phyloP scores from a whole-genome alignment of 1,140 invertebrate genomes.

The Steinernema khuongi region DNA sequence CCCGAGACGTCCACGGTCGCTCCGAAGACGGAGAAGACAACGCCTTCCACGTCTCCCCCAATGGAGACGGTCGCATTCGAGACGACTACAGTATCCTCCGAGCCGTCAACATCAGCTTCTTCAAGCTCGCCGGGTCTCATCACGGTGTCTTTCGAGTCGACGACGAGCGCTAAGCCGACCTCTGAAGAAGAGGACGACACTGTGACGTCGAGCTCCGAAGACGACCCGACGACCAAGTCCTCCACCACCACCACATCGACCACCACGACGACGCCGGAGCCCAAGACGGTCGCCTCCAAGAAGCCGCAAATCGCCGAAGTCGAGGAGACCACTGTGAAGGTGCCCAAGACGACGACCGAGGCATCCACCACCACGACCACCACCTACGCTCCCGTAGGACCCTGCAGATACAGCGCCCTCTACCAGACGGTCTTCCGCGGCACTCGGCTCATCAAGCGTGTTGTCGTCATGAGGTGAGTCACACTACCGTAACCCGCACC shows the following conservation, averaged over 20 bases:
- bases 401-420: conserved; percentile 45
- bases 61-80: neutral
- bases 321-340: neutral
- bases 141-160: neutral
- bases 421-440: conserved; percentile 56
- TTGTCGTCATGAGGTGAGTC: conserved; percentile 46
- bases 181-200: conserved; percentile 19
- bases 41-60: neutral
- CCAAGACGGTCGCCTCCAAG: neutral
- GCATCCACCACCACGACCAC: conserved; percentile 27
- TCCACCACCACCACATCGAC: conserved; percentile 19
- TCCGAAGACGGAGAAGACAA: neutral
- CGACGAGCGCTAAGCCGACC: neutral
- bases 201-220: conserved; percentile 14
- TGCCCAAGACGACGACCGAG: conserved; percentile 6
- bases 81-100: too few relatives aligned
- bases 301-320: neutral
- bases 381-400: conserved; percentile 49
- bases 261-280: conserved; percentile 16
- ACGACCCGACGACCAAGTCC: conserved; percentile 17
- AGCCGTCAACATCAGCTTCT: too few relatives aligned
- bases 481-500: neutral
- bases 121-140: too few relatives aligned
- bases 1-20: neutral
- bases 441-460: conserved; percentile 39